These are phyloP conservation scores for Rhyacophila evoluta DNA, from an alignment of 2,888 invertebrate species.

Conservation along the genomic window DNA sequence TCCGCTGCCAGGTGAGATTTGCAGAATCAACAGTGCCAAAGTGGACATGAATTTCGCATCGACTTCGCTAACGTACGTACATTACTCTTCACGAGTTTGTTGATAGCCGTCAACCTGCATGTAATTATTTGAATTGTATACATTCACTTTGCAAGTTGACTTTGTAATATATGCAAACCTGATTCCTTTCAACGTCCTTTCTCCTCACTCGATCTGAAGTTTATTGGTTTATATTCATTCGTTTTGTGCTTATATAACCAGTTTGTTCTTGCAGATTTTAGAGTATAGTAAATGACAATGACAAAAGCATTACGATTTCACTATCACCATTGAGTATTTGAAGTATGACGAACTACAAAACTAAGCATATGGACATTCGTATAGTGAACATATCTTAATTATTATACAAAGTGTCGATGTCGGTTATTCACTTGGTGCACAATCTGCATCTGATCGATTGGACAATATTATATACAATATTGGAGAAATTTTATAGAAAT, in stretches of 20 bases:
- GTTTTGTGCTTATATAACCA: neutral
- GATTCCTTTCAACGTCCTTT: slow-evolving; percentile 18
- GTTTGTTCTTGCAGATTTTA: neutral
- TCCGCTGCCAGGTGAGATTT: neutral
- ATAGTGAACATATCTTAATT: no score
- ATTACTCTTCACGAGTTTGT: neutral
- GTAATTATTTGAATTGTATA: neutral
- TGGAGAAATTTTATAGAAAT: no score
- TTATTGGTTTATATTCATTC: neutral
- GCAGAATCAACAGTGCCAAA: neutral
- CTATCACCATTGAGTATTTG: no score
- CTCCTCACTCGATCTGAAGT: slow-evolving; percentile 7
- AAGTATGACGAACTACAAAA: no score
- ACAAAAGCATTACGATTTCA: neutral
- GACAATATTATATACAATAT: no score
- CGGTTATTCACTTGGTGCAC: no score
- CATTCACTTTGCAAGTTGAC: slow-evolving; percentile 15
- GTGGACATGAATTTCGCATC: neutral
- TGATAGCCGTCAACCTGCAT: neutral
- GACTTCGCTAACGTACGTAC: neutral
- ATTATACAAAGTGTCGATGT: no score
- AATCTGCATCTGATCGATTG: no score
- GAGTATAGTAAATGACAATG: neutral
- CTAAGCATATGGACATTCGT: no score
- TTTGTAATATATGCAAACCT: neutral